phyloP scores from a whole-genome alignment of 2,797 vertebrate genomes.

The Argentina silus region DNA sequence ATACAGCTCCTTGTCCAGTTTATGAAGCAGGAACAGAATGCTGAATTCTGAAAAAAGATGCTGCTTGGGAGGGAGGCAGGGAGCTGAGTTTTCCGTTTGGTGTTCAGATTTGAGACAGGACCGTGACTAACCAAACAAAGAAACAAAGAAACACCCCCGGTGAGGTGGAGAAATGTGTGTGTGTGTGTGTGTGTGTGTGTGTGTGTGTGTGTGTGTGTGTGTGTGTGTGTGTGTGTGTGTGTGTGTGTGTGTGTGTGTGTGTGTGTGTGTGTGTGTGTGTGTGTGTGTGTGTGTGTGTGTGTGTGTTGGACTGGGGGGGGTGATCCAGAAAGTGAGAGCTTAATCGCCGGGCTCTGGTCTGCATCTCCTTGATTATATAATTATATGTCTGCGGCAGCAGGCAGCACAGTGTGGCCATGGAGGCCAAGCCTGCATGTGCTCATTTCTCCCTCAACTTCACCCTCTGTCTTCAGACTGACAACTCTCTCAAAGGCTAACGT shows the following conservation, averaged over 20 bases:
- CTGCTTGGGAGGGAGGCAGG: neutral
- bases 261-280: constrained; percentile 1
- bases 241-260: constrained; percentile 4
- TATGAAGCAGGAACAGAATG: neutral
- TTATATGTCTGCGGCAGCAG: neutral
- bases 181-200: neutral
- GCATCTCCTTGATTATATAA: constrained; percentile 35
- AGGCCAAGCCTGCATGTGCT: constrained; percentile 7
- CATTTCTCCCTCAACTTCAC: neutral
- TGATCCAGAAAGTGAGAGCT: neutral
- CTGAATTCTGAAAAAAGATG: neutral
- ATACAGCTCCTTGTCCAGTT: neutral
- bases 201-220: constrained; percentile 1
- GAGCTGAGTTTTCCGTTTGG: constrained; percentile 1
- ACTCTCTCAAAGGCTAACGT: neutral
- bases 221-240: constrained; percentile 4
- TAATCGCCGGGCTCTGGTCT: constrained; percentile 22
- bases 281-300: constrained; percentile 5
- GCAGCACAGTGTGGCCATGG: constrained; percentile 27
- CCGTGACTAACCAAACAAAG: constrained; percentile 6
- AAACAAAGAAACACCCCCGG: neutral
- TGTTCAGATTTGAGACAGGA: neutral
- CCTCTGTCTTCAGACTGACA: neutral
- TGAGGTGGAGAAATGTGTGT: constrained; percentile 4
- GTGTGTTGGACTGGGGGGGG: neutral